Evolutionary conservation across 2,888 invertebrate species (phyloP).

Genomic region (Keiferia lycopersicella): DNA sequence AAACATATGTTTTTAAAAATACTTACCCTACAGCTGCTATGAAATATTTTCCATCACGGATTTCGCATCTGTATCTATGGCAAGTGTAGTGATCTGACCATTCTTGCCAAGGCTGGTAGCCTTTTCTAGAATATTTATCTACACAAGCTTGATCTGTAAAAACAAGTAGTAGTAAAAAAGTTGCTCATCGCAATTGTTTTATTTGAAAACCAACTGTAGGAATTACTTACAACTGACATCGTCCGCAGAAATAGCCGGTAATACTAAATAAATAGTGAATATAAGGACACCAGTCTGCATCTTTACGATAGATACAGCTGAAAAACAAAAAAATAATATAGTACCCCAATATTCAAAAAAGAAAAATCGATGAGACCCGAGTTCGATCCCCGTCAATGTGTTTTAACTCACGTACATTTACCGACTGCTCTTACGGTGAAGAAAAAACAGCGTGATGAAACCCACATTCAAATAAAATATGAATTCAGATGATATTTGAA

Average conservation of each 20-base stretch:
- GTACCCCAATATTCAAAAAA: too few species aligned
- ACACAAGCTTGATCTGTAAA: slow-evolving; percentile 72
- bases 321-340: too few species aligned
- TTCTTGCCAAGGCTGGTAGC: slow-evolving; percentile 77
- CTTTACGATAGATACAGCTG: slow-evolving; percentile 38
- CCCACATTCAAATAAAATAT: too few species aligned
- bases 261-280: slow-evolving; percentile 48
- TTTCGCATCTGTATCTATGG: slow-evolving; percentile 73
- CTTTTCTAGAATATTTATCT: slow-evolving; percentile 77
- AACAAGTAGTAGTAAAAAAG: not conserved
- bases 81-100: slow-evolving; percentile 78
- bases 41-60: slow-evolving; percentile 74
- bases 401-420: too few species aligned
- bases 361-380: too few species aligned
- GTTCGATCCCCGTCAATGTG: too few species aligned
- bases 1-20: not conserved
- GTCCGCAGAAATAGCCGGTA: slow-evolving; percentile 57
- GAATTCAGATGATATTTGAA: too few species aligned
- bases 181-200: not conserved
- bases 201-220: not conserved
- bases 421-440: too few species aligned
- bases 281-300: slow-evolving; percentile 55
- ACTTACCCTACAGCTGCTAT: slow-evolving; percentile 75
- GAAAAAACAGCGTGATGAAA: too few species aligned
- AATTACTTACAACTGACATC: slow-evolving; percentile 71